Conservation (phyloP, 2,797 vertebrate species). For the Falco biarmicus region DNA sequence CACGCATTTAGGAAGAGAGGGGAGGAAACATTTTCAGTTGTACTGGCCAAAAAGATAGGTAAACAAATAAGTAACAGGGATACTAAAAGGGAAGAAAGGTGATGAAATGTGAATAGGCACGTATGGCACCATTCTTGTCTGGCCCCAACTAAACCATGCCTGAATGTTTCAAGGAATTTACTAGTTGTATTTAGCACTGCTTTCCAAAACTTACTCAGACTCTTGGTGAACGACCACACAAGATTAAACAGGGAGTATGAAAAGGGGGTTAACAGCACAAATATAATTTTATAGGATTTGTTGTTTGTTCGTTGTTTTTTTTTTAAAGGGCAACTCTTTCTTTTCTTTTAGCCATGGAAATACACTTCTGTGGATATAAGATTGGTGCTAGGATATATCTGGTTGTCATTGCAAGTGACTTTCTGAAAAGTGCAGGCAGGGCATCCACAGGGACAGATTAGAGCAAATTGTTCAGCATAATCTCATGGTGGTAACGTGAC, state of each 20-base stretch:
- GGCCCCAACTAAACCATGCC: background rate
- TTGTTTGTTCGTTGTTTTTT: background rate
- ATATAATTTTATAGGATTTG: constrained; percentile 23
- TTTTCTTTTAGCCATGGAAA: background rate
- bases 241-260: constrained; percentile 26
- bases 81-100: background rate
- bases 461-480: constrained; percentile 1
- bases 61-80: background rate
- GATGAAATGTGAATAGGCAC: constrained; percentile 46
- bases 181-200: constrained; percentile 50
- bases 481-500: constrained; percentile 6
- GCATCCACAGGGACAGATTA: background rate
- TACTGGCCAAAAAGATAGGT: constrained; percentile 32
- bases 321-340: background rate
- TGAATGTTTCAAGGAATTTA: constrained; percentile 56
- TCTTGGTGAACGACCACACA: constrained; percentile 30
- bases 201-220: constrained; percentile 44
- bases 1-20: constrained; percentile 13
- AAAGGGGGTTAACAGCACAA: constrained; percentile 29
- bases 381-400: constrained; percentile 18
- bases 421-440: background rate
- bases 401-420: constrained; percentile 13
- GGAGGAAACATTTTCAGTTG: background rate
- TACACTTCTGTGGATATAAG: background rate
- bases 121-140: constrained; percentile 25